Conservation (phyloP, 1,140 invertebrate genomes). For the Holotrichia oblita region DNA sequence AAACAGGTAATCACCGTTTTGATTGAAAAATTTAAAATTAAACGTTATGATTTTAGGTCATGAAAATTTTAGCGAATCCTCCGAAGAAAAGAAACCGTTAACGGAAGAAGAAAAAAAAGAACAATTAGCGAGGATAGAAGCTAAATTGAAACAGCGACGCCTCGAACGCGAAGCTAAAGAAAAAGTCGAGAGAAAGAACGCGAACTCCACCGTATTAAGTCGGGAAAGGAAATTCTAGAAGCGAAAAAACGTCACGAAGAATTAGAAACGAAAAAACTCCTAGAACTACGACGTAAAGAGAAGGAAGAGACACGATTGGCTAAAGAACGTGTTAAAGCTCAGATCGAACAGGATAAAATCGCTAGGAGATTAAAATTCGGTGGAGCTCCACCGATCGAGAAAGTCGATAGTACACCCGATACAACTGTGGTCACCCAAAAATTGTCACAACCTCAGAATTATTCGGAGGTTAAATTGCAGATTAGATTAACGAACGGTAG, state of each 20-base stretch:
- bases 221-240: constrained; percentile 89
- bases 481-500: constrained; percentile 75
- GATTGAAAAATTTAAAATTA: too few relatives aligned
- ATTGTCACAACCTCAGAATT: constrained; percentile 62
- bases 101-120: constrained; percentile 92
- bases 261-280: constrained; percentile 88
- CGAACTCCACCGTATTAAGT: constrained; percentile 84
- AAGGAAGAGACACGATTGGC: constrained; percentile 88
- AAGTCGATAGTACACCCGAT: constrained; percentile 51
- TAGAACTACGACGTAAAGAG: constrained; percentile 84
- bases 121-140: constrained; percentile 83
- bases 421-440: constrained; percentile 42
- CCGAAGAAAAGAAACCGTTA: constrained; percentile 91
- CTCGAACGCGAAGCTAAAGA: constrained; percentile 88
- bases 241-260: constrained; percentile 87
- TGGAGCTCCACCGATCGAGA: constrained; percentile 36
- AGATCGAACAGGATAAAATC: constrained; percentile 89
- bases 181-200: constrained; percentile 82
- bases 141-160: constrained; percentile 86
- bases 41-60: constrained; percentile 65
- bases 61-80: constrained; percentile 90
- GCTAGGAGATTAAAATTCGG: constrained; percentile 77
- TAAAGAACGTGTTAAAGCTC: constrained; percentile 77
- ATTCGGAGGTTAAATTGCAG: constrained; percentile 74
- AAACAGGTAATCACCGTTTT: constrained; percentile 64